Conservation (phyloP, 2,113 vertebrate species). For the Barnardius zonarius region DNA sequence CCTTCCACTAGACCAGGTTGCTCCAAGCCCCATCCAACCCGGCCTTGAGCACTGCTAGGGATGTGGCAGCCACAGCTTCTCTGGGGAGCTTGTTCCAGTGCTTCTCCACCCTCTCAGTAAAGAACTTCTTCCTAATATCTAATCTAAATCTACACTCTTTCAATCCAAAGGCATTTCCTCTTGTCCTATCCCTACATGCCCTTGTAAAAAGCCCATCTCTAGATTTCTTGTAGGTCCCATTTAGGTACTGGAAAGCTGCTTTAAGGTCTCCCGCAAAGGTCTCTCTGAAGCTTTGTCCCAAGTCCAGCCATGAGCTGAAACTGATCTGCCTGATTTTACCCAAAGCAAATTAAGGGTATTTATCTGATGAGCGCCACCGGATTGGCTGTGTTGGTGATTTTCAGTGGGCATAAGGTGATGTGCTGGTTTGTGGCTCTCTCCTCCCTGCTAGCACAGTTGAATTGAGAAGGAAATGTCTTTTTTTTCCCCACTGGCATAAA, state of each 20-base stretch:
- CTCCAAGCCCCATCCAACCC: background rate
- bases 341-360: background rate
- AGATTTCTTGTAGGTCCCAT: background rate
- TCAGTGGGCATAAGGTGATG: background rate
- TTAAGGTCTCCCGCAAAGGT: background rate
- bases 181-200: background rate
- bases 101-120: background rate
- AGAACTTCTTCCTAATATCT: background rate
- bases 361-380: background rate
- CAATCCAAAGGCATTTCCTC: background rate
- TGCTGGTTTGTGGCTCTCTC: background rate
- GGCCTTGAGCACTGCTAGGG: background rate
- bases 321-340: background rate
- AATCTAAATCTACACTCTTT: background rate
- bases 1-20: background rate
- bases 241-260: background rate
- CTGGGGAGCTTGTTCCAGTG: background rate
- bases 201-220: background rate
- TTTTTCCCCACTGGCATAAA: background rate
- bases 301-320: background rate
- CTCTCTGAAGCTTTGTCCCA: background rate
- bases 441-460: background rate
- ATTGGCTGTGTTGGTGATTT: background rate
- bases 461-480: constrained; percentile 16
- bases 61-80: background rate